Evolutionary conservation across 2,797 vertebrate genomes (phyloP).

Genomic region (Coccyzus lansbergi): DNA sequence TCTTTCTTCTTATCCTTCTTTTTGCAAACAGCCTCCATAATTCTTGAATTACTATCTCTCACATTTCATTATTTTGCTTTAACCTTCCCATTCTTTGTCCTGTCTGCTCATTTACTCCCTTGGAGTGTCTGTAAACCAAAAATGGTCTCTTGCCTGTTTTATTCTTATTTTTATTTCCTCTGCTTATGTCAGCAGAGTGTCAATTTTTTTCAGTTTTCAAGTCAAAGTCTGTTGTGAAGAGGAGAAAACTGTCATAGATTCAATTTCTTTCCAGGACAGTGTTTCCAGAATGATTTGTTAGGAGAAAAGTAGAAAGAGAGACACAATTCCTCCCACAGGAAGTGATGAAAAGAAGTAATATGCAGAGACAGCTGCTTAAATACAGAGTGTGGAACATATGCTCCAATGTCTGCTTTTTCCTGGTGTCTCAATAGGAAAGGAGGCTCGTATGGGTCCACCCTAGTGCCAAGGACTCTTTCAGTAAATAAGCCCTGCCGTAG

Average conservation of each 20-base stretch:
- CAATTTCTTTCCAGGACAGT: not conserved
- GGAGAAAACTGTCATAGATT: not conserved
- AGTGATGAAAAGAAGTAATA: not conserved
- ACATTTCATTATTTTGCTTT: not conserved
- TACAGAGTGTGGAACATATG: not conserved
- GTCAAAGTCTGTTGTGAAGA: not conserved
- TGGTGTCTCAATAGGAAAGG: not conserved
- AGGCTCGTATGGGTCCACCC: accelerated
- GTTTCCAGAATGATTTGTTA: not conserved
- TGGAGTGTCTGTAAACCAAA: not conserved
- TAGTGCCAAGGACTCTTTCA: not conserved
- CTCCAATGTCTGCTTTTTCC: not conserved
- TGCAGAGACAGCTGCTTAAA: not conserved
- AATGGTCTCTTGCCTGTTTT: not conserved
- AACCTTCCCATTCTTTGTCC: not conserved
- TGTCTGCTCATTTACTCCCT: not conserved
- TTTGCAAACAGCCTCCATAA: not conserved
- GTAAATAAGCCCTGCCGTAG: not conserved
- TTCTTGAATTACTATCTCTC: not conserved
- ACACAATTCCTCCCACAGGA: not conserved
- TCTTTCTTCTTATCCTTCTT: not conserved
- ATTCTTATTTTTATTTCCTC: not conserved
- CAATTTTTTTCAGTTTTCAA: not conserved
- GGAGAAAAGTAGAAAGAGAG: not conserved
- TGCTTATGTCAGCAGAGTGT: not conserved